phyloP scores from a whole-genome alignment of 2,797 vertebrate genomes.

The Pangasius macronema region DNA sequence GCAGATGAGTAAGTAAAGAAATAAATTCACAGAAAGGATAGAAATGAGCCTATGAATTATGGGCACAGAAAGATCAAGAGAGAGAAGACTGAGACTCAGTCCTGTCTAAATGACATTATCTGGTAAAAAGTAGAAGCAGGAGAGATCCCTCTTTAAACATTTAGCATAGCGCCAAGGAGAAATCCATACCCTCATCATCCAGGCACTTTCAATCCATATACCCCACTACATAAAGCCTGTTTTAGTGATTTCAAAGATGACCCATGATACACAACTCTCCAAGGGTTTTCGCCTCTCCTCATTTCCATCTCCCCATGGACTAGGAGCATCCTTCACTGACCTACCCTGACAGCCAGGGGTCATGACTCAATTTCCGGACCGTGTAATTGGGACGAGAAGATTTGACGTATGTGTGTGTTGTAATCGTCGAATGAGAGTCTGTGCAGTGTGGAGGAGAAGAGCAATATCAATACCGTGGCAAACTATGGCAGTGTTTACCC shows the following conservation, averaged over 20 bases:
- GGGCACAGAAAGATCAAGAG: neutral
- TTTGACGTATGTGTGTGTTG: no score
- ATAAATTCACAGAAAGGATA: neutral
- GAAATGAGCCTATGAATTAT: neutral
- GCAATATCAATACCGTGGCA: neutral
- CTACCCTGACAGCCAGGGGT: constrained; percentile 52
- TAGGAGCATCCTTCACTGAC: constrained; percentile 40
- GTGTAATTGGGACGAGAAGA: no score
- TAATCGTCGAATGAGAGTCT: no score
- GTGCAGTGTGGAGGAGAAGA: neutral
- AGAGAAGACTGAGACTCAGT: neutral
- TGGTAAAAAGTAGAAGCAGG: constrained; percentile 4
- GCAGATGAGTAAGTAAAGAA: neutral
- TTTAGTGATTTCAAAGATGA: constrained; percentile 53
- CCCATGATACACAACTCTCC: constrained; percentile 46
- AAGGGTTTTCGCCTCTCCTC: constrained; percentile 31
- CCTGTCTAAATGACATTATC: constrained; percentile 16
- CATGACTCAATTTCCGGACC: no score
- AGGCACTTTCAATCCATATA: constrained; percentile 27
- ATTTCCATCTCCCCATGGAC: constrained; percentile 42
- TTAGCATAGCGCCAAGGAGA: constrained; percentile 19
- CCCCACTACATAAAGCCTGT: constrained; percentile 37
- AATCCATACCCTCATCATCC: constrained; percentile 40
- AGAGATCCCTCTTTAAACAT: constrained; percentile 31
- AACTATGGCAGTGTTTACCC: neutral